Conservation (phyloP, 2,113 vertebrate species). For the Epinephelus moara region DNA sequence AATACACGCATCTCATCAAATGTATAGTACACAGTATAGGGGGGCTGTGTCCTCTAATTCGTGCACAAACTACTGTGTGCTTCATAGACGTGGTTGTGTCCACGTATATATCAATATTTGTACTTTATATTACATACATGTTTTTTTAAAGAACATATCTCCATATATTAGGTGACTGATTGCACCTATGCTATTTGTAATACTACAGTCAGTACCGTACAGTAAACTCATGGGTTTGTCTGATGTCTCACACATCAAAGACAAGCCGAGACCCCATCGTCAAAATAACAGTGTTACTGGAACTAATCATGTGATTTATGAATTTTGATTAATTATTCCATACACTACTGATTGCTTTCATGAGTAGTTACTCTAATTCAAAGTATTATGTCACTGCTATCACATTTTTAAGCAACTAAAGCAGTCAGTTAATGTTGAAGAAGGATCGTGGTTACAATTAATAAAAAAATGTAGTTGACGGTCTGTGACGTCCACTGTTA, state of each 20-base stretch:
- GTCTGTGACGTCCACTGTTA: too few species aligned
- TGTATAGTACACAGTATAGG: background rate
- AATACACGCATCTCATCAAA: constrained; percentile 9
- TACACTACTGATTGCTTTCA: too few species aligned
- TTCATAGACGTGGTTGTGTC: background rate
- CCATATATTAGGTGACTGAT: background rate
- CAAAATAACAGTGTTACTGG: too few species aligned
- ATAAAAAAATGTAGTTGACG: too few species aligned
- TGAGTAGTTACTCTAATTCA: too few species aligned
- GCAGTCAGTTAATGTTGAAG: too few species aligned
- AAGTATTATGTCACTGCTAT: too few species aligned
- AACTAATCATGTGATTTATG: too few species aligned
- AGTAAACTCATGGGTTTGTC: background rate
- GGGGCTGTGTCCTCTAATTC: background rate
- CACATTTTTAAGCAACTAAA: too few species aligned
- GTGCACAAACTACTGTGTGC: background rate
- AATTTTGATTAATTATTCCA: too few species aligned
- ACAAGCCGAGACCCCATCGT: too few species aligned
- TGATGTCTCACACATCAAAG: background rate
- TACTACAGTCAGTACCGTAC: background rate
- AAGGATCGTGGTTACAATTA: too few species aligned
- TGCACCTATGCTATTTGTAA: background rate
- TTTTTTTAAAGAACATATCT: background rate
- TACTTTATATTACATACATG: background rate
- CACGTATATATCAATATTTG: background rate